Conservation (phyloP, 2,113 vertebrate species). For the Tretioscincus oriximinensis region DNA sequence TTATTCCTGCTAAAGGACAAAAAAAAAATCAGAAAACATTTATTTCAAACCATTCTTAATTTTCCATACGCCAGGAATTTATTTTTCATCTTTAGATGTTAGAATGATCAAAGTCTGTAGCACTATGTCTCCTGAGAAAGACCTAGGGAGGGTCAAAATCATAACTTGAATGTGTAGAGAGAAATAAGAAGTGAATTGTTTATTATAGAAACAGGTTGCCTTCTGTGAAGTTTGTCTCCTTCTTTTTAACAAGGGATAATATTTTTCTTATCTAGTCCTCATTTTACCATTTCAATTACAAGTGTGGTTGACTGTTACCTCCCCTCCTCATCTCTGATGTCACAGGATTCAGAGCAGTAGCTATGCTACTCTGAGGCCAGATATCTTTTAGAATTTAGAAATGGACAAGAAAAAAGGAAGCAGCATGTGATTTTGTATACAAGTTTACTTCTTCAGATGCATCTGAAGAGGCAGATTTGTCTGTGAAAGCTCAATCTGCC, state of each 20-base stretch:
- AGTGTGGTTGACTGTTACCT: background rate
- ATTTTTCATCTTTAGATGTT: background rate
- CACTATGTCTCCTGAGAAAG: fast-evolving
- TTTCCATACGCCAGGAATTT: background rate
- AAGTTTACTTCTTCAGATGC: too few relatives aligned
- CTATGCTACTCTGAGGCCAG: too few relatives aligned
- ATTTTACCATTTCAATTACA: background rate
- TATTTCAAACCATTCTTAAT: constrained; percentile 23
- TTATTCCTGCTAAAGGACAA: background rate
- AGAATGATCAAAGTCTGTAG: background rate
- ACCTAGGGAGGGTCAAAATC: background rate
- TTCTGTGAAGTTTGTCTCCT: background rate
- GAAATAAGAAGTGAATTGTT: background rate
- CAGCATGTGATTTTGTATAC: too few relatives aligned
- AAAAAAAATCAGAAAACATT: background rate
- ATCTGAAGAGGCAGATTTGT: too few relatives aligned
- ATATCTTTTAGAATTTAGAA: too few relatives aligned
- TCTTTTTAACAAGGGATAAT: background rate
- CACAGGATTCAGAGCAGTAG: too few relatives aligned
- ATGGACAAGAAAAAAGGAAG: too few relatives aligned
- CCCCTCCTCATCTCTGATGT: too few relatives aligned
- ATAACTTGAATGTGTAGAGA: background rate
- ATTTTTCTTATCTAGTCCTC: background rate
- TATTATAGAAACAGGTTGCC: background rate
- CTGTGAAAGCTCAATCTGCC: too few relatives aligned